Base-by-base conservation (phyloP, 1,140 invertebrate genomes). In the Sipha flava region DNA sequence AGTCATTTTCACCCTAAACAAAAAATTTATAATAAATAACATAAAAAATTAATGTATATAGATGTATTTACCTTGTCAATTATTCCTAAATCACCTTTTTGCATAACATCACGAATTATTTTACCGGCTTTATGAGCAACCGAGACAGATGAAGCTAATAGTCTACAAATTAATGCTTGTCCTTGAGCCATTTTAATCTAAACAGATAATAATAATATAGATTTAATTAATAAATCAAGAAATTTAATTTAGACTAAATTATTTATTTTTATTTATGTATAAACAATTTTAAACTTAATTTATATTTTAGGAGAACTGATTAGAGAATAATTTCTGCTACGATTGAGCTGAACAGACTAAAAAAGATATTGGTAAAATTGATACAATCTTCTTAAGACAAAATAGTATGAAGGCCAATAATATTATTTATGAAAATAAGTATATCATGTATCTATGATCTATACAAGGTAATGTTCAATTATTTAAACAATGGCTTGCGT, bases 51-150 rank as follows among this genome's bases (percentile, higher is more conserved):
- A n/a, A n/a, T n/a, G n/a, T n/a, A n/a, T n/a, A n/a, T n/a, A 75
- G 2, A 26, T 5, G 16, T 68, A 80, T 59, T 82, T 86, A 94
- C 93, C 88, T 97, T 97, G 83, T 97, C 93, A 47, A 98, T 90
- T 83, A 98, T 96, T 62, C 92, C 94, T 16, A 98, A 87, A 83
- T 96, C 91, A 64, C 96, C 96, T 84, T 91, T 90, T 80, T 89
- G 92, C 87, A 98, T 90, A 37, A 98, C 90, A 88, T 97, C 94
- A 82, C 94, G 87, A 80, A 98, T 94, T 79, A 98, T 96, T 86
- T 90, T 91, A 14, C 95, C 95, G 81, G 96, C 95, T 84, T 90
- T 88, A 81, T 89, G 89, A 6, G 94, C 93, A 62, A 92, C 91
- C 29, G 88, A 90, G 10, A 96, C 90, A 34, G 94, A 95, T 18